A percentile compares a stretch with the other conserved stretches of the same genome.
phyloP scores from a whole-genome alignment of 2,888 invertebrate species.

The Caenorhabditis afra region DNA sequence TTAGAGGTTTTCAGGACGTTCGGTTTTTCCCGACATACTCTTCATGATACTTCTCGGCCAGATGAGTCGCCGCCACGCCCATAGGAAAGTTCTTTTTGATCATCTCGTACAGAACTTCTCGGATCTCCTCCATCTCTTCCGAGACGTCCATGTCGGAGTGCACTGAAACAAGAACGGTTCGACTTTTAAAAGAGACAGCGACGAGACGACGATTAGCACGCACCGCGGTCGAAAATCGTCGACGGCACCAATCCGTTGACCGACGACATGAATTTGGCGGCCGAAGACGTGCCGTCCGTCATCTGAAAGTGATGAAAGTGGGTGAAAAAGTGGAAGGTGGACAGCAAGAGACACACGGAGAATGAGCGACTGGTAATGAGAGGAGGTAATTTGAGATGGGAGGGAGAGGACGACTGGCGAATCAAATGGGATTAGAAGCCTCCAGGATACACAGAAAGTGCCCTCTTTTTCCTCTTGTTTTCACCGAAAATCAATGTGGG shows the following conservation, averaged over 20 bases:
- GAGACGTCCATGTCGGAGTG: slow-evolving; percentile 72
- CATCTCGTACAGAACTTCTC: slow-evolving; percentile 72
- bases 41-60: slow-evolving; percentile 71
- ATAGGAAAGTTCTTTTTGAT: slow-evolving; percentile 72
- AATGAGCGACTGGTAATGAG: slow-evolving; percentile 2
- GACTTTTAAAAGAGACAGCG: too few relatives aligned
- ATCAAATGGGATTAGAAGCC: slow-evolving; percentile 16
- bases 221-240: slow-evolving; percentile 68
- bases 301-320: slow-evolving; percentile 23
- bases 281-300: slow-evolving; percentile 41
- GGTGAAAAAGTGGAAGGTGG: slow-evolving; percentile 3
- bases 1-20: background rate
- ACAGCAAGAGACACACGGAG: background rate
- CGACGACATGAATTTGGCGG: slow-evolving; percentile 59
- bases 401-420: slow-evolving; percentile 8
- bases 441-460: slow-evolving; percentile 1
- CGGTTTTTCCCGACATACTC: slow-evolving; percentile 60
- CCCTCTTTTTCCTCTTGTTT: background rate
- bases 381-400: slow-evolving; percentile 39
- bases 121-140: slow-evolving; percentile 75
- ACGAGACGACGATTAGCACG: background rate
- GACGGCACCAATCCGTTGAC: slow-evolving; percentile 66
- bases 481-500: background rate
- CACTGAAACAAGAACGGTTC: slow-evolving; percentile 44
- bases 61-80: slow-evolving; percentile 70